Evolutionary conservation across 2,113 vertebrate species (phyloP).

Genomic region (Cygnus atratus): DNA sequence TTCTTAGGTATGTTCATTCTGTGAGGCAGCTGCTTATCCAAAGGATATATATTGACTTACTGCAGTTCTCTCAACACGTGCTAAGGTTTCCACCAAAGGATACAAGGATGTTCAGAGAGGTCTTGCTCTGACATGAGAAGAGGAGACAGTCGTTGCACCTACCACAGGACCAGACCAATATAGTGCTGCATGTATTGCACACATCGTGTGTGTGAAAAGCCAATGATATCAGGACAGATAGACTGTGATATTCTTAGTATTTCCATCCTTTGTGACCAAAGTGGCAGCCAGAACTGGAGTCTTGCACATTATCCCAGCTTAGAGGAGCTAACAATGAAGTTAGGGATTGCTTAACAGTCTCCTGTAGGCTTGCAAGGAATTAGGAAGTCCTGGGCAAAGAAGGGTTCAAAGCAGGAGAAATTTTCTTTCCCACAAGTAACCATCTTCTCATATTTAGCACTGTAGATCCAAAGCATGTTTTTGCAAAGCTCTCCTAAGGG

Average conservation of each 20-base stretch:
- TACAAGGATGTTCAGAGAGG: background rate
- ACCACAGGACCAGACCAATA: background rate
- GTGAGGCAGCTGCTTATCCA: background rate
- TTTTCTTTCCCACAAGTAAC: background rate
- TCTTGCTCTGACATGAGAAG: background rate
- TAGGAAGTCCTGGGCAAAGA: background rate
- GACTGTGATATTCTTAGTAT: background rate
- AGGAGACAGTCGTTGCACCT: background rate
- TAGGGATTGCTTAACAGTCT: background rate
- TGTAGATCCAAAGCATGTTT: background rate
- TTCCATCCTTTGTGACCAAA: background rate
- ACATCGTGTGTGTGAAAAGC: background rate
- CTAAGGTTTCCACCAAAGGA: background rate
- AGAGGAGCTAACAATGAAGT: background rate
- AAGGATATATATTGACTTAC: background rate
- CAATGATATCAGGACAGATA: background rate
- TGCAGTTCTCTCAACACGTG: background rate
- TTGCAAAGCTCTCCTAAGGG: background rate
- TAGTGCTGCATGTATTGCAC: background rate
- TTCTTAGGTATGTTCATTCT: background rate
- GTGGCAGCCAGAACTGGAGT: background rate
- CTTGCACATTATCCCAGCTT: background rate
- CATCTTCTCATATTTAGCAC: background rate
- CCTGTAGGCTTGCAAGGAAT: background rate
- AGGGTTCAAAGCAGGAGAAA: background rate